Evolutionary conservation across 2,888 invertebrate genomes (phyloP).

Genomic region (Cheilosia vernalis): DNA sequence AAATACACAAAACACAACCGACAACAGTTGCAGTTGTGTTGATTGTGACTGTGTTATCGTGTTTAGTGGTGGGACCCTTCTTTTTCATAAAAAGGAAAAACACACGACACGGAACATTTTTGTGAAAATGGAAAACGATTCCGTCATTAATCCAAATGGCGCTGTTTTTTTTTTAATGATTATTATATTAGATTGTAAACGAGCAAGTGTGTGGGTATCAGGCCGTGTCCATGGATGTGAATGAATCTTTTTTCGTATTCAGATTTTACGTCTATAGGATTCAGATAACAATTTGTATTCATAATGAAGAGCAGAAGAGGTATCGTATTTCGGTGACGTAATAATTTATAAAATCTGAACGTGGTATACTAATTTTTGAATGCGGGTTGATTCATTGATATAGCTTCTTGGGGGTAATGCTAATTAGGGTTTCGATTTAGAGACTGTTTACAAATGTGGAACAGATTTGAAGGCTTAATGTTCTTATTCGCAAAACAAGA

Average conservation of each 20-base stretch:
- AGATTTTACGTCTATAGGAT: constrained; percentile 25
- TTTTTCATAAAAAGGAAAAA: constrained; percentile 12
- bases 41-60: constrained; percentile 6
- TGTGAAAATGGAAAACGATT: constrained; percentile 73
- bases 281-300: constrained; percentile 50
- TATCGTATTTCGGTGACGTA: constrained; percentile 45
- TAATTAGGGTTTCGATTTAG: too few relatives aligned
- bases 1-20: too few relatives aligned
- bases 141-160: constrained; percentile 72
- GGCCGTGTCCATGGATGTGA: constrained; percentile 19
- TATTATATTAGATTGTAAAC: constrained; percentile 19
- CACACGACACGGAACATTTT: constrained; percentile 61
- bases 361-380: constrained; percentile 16
- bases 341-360: constrained; percentile 46
- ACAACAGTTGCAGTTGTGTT: constrained; percentile 67
- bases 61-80: constrained; percentile 43
- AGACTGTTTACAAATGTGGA: too few relatives aligned
- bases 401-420: neutral
- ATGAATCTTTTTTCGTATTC: constrained; percentile 21
- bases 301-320: constrained; percentile 43
- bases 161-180: constrained; percentile 59
- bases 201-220: constrained; percentile 33
- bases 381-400: constrained; percentile 22
- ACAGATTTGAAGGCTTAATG: too few relatives aligned
- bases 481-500: too few relatives aligned